Evolutionary conservation across 2,888 invertebrate species (phyloP), one percentile per base, ranked within the genome.

Genomic region (Miltochrista miniata): DNA sequence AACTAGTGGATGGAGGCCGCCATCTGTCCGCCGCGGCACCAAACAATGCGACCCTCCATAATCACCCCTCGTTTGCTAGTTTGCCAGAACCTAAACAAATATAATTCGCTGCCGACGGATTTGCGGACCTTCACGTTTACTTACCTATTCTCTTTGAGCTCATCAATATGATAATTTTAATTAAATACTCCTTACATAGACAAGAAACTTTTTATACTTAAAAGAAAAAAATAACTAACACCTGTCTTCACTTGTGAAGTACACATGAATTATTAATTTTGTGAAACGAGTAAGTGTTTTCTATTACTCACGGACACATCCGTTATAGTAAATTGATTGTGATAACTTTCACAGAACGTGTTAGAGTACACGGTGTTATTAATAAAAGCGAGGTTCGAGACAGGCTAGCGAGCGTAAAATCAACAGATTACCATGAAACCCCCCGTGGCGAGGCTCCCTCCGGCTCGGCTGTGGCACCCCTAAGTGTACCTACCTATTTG

Each of bases 391-490:
- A 83, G 84, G 80, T 80, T 79, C 76, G 70, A 74, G 74, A 77
- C 79, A 76, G 79, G 79, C 72, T 76, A 80, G 80, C 72, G 81
- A 85, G 89, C 88, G 90, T 88, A 90, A 90, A 90, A 90, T 90
- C 90, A 90, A 90, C 90, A 90, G 90, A 91, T 91, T 90, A 90
- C 82, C 71, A 76, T 75, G 74, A 83, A 76, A 71, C 82, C 87
- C 88, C 79, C 81, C 67, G 73, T 68, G 68, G 72, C 67, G 73
- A 67, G 66, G 72, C 65, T 74, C 79, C 72, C 75, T 82, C 83
- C 74, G 61, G 64, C 69, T 35, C 67, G 75, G 74, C 70, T 56
- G 61, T 57, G 62, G 75, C 73, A 80, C 83, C 85, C 87, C 80
- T 74, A 77, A 59, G 73, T 77, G 78, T 77, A 82, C 86, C 81